phyloP scores from a whole-genome alignment of 35 echinoderm and acorn worm genomes.

The Lytechinus variegatus region DNA sequence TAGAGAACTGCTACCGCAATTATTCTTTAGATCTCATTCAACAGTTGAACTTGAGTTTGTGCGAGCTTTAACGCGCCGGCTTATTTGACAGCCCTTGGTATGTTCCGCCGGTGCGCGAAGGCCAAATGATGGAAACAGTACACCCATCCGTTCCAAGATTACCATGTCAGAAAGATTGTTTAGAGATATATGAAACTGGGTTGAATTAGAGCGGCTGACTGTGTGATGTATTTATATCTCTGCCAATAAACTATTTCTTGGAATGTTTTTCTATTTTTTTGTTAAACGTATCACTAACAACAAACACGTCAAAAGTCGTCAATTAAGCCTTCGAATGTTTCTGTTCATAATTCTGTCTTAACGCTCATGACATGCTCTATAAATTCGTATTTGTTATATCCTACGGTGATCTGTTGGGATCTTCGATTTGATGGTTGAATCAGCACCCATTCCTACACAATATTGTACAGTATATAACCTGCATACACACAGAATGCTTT shows the following conservation, averaged over 20 bases:
- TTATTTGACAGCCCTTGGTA: neutral
- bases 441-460: neutral
- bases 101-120: slow-evolving; percentile 6
- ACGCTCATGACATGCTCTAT: neutral
- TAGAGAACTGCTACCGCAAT: neutral
- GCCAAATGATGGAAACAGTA: neutral
- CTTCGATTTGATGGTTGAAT: neutral
- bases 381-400: neutral
- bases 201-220: neutral
- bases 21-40: slow-evolving; percentile 20
- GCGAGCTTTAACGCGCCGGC: slow-evolving; percentile 5
- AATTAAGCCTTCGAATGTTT: neutral
- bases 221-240: slow-evolving; percentile 19
- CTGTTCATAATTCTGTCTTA: neutral
- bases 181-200: slow-evolving; percentile 19
- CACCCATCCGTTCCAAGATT: neutral
- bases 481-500: too few species aligned
- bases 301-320: neutral
- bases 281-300: neutral
- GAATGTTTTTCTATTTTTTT: neutral
- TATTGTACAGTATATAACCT: too few species aligned
- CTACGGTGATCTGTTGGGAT: neutral
- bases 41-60: slow-evolving; percentile 37
- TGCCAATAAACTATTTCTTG: slow-evolving; percentile 1
- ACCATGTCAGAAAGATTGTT: neutral